Conservation (phyloP, 2,888 invertebrate genomes). For the Melinaea menophilus region DNA sequence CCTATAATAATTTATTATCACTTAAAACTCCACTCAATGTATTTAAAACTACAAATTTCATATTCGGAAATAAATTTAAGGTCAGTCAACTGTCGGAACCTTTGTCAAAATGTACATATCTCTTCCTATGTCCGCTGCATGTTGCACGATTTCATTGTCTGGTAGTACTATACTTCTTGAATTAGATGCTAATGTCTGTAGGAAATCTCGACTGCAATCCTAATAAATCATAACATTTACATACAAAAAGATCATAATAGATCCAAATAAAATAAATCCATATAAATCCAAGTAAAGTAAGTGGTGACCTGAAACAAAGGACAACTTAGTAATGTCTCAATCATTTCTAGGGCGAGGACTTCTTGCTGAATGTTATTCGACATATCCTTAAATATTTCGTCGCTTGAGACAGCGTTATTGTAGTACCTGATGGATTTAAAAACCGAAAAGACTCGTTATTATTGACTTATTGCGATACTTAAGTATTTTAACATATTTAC, state of each 20-base stretch:
- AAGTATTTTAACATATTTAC: no score
- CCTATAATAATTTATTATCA: slow-evolving; percentile 43
- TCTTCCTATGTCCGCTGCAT: slow-evolving; percentile 68
- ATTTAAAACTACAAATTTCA: no score
- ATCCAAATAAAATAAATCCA: slow-evolving; percentile 23
- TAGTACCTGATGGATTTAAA: slow-evolving; percentile 55
- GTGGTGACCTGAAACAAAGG: slow-evolving; percentile 62
- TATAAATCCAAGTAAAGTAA: slow-evolving; percentile 1
- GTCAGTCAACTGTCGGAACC: slow-evolving; percentile 35
- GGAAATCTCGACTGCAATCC: slow-evolving; percentile 62
- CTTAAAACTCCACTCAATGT: no score
- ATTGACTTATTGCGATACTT: no score
- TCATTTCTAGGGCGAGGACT: slow-evolving; percentile 63
- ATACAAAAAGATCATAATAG: neutral
- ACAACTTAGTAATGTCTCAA: slow-evolving; percentile 56
- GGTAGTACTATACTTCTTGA: slow-evolving; percentile 64
- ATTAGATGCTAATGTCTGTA: slow-evolving; percentile 66
- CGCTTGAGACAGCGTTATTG: slow-evolving; percentile 58
- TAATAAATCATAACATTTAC: slow-evolving; percentile 27
- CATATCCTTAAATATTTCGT: slow-evolving; percentile 64
- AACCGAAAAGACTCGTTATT: neutral
- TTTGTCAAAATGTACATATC: slow-evolving; percentile 72
- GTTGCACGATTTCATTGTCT: slow-evolving; percentile 68
- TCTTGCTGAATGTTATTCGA: slow-evolving; percentile 65
- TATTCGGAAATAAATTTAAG: no score